These are phyloP conservation scores for Verasper variegatus DNA, from an alignment of 2,113 vertebrate species.

Conservation along the genomic window DNA sequence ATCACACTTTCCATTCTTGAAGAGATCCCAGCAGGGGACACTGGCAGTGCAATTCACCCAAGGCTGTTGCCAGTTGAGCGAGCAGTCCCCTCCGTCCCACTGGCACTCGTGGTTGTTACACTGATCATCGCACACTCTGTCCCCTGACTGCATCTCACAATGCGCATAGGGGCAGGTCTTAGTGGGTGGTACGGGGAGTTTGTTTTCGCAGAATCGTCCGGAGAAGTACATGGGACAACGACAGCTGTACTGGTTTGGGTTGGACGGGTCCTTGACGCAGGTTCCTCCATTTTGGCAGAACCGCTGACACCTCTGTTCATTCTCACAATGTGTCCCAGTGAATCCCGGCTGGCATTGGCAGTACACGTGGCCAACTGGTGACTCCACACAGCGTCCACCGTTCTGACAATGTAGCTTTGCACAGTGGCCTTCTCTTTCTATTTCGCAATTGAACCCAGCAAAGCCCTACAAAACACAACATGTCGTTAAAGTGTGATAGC, in stretches of 20 bases:
- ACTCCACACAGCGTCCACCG: slow-evolving; percentile 85
- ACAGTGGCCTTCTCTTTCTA: slow-evolving; percentile 83
- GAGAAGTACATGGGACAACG: slow-evolving; percentile 79
- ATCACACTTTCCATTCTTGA: slow-evolving; percentile 88
- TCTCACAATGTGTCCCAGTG: slow-evolving; percentile 84
- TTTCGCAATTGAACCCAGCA: slow-evolving; percentile 86
- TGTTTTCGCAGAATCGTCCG: slow-evolving; percentile 84
- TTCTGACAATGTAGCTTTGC: slow-evolving; percentile 87
- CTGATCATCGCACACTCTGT: slow-evolving; percentile 87
- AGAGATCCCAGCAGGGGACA: slow-evolving; percentile 88
- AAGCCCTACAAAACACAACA: slow-evolving; percentile 82
- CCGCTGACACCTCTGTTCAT: slow-evolving; percentile 72
- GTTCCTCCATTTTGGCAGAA: slow-evolving; percentile 88
- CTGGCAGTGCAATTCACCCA: slow-evolving; percentile 88
- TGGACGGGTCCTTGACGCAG: slow-evolving; percentile 81
- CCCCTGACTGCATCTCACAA: slow-evolving; percentile 80
- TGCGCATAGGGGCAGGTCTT: slow-evolving; percentile 81
- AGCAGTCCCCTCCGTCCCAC: slow-evolving; percentile 95
- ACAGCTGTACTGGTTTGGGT: slow-evolving; percentile 83
- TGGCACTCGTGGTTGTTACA: slow-evolving; percentile 91
- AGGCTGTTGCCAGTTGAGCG: slow-evolving; percentile 85
- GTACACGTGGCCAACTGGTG: slow-evolving; percentile 73
- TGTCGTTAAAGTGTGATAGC: not conserved
- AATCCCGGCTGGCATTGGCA: slow-evolving; percentile 87
- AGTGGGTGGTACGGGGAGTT: fast-evolving